Evolutionary conservation across 1,140 invertebrate species (phyloP), one percentile per base, ranked within the genome.

Genomic region (Manduca sexta): DNA sequence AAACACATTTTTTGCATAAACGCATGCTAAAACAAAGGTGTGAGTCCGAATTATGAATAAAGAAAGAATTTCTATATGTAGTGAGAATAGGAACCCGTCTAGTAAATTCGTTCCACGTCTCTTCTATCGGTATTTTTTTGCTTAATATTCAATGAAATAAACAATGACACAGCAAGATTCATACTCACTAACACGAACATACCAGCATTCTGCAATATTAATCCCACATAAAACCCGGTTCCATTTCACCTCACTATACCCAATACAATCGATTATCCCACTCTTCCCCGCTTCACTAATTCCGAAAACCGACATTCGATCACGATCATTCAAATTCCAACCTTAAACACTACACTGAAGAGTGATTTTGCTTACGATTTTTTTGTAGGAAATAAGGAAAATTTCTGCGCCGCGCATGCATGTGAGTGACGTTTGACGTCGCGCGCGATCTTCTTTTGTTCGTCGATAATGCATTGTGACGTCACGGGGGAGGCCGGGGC

Each of bases 381-480:
- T 34, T 34, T 7, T 34, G 34, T 34, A 16, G 43, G 16, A 35
- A 34, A 45, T 45, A 45, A 45, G 43, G 40, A 38, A 46, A 46
- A 46, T 33, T 46, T 17, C 26, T 29, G 16, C 38, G 15, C 38
- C 13, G 30, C 26, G 39, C 44, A 35, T 51, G 42, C 45, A 50
- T 62, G 59, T 29, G 34, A 43, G 50, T 57, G 59, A 62, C 54
- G 46, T 52, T 44, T 50, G 42, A 52, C 41, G 59, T 62, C 59
- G 45, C 39, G 26, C 48, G 58, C 51, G 53, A 57, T 62, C 46
- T 41, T 61, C 58, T 57, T 57, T 62, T 62, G 54, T 62, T 52
- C 48, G 44, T 56, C 50, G 35, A 49, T 56, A 62, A 56, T 42
- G 48, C 34, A 39, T n/a, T 38, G 40, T 55, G 58, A 60, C 54